Percentiles rank a stretch among this genome's conserved stretches.
phyloP scores from a whole-genome alignment of 1,140 invertebrate species.

The Cyclina sinensis region DNA sequence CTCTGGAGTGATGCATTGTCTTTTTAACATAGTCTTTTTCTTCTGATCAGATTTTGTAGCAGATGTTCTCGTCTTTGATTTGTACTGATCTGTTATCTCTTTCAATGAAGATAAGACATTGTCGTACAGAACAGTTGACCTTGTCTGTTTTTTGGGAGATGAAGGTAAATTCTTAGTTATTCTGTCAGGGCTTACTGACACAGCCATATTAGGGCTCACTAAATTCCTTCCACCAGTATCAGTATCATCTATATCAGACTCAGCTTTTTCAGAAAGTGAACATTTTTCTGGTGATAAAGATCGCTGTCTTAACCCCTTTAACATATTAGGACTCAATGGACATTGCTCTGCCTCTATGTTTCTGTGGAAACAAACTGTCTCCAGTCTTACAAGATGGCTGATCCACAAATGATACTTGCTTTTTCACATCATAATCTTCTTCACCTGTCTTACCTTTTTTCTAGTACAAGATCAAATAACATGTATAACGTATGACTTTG shows the following conservation, averaged over 20 bases:
- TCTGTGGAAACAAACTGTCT: background rate
- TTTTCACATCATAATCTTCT: constrained; percentile 9
- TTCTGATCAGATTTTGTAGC: background rate
- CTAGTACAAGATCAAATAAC: no score
- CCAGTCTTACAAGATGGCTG: background rate
- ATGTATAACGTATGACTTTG: no score
- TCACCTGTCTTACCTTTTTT: background rate
- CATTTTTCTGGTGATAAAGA: background rate
- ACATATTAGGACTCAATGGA: background rate
- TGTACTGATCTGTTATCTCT: background rate
- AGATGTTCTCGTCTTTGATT: background rate
- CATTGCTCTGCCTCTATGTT: background rate
- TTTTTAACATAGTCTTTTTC: background rate
- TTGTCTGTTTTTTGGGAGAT: background rate
- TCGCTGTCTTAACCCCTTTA: background rate
- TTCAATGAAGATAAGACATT: no score
- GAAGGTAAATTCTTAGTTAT: background rate
- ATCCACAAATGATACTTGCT: constrained; percentile 30
- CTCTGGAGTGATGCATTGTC: constrained; percentile 17
- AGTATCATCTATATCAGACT: background rate
- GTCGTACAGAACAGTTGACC: no score
- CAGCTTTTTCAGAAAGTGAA: background rate
- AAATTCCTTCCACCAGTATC: background rate
- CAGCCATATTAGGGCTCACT: background rate
- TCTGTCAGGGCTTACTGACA: background rate